phyloP scores from a whole-genome alignment of 2,888 invertebrate genomes.

The Trichogramma evanescens region DNA sequence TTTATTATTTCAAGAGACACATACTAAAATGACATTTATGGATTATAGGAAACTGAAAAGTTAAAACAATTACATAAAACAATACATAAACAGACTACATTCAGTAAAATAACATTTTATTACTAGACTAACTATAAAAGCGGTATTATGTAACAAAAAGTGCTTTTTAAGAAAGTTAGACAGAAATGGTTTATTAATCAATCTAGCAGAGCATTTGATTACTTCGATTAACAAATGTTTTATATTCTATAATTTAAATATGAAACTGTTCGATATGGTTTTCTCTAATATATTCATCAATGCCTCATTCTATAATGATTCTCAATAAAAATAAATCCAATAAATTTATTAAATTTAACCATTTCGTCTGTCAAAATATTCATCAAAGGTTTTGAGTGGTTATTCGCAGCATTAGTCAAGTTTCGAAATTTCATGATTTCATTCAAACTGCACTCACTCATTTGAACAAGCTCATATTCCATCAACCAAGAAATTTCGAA shows the following conservation, averaged over 20 bases:
- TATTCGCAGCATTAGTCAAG: conserved; percentile 18
- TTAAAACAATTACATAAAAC: conserved; percentile 16
- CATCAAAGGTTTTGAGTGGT: background rate
- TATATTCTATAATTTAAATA: conserved; percentile 16
- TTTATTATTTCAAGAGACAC: too few species aligned
- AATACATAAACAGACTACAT: conserved; percentile 18
- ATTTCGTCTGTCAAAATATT: background rate
- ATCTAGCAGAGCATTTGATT: conserved; percentile 20
- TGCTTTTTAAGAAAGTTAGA: conserved; percentile 13
- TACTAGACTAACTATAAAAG: conserved; percentile 25
- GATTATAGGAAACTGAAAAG: conserved; percentile 14
- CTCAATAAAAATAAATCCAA: conserved; percentile 6
- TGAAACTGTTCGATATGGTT: conserved; percentile 24
- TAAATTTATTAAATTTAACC: background rate
- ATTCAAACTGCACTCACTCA: conserved; percentile 9
- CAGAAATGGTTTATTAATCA: conserved; percentile 22
- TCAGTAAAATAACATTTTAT: conserved; percentile 26
- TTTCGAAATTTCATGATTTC: conserved; percentile 19
- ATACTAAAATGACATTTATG: conserved; percentile 11
- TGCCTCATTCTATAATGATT: conserved; percentile 15
- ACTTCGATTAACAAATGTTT: conserved; percentile 20
- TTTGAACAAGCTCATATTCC: conserved; percentile 10
- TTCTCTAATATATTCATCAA: conserved; percentile 19
- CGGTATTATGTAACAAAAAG: conserved; percentile 24
- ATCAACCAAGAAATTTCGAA: conserved; percentile 20